Conservation (phyloP, 2,797 vertebrate species). For the Lacerta bilineata region DNA sequence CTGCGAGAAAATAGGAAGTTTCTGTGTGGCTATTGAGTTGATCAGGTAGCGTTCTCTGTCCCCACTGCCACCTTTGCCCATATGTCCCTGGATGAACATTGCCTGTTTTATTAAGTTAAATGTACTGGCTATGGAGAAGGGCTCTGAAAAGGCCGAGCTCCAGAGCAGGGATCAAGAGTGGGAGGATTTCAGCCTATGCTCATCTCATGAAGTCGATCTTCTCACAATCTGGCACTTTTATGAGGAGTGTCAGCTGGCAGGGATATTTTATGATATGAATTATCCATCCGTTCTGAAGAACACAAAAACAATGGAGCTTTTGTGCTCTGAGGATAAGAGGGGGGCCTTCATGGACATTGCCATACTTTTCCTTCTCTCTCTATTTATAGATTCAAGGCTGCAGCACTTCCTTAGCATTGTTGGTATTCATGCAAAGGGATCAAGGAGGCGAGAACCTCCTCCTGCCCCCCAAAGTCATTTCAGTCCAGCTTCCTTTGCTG, state of each 20-base stretch:
- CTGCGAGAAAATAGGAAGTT: background rate
- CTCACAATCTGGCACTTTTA: conserved; percentile 76
- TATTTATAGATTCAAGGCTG: conserved; percentile 51
- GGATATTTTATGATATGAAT: conserved; percentile 73
- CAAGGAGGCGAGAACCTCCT: fast-evolving
- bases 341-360: conserved; percentile 46
- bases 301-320: conserved; percentile 75
- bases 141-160: background rate
- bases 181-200: conserved; percentile 49
- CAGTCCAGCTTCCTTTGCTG: background rate
- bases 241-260: conserved; percentile 69
- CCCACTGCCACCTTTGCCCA: fast-evolving
- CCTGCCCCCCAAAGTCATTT: conserved; percentile 15
- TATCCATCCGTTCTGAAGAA: conserved; percentile 74
- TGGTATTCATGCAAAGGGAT: background rate
- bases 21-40: background rate
- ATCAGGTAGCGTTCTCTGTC: background rate
- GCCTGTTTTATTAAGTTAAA: fast-evolving
- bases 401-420: conserved; percentile 31
- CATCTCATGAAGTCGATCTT: conserved; percentile 76
- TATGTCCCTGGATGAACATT: background rate
- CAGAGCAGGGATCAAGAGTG: fast-evolving
- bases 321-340: conserved; percentile 72
- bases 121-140: background rate
- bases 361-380: conserved; percentile 48